Percentiles rank a stretch among this genome's conserved stretches.
phyloP scores from a whole-genome alignment of 2,888 invertebrate genomes.

The Anarsia innoxiella region DNA sequence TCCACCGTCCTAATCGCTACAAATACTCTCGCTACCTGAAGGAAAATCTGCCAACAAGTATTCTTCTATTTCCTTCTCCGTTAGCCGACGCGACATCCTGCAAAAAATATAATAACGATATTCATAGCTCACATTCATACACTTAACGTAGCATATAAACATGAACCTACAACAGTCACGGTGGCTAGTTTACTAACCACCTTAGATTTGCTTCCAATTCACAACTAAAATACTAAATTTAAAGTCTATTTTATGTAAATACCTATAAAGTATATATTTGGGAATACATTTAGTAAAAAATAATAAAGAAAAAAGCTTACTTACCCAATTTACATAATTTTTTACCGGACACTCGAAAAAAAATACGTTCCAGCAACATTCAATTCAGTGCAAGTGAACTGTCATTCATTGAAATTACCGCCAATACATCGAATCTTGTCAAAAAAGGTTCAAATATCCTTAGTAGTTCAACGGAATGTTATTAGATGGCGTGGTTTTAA shows the following conservation, averaged over 20 bases:
- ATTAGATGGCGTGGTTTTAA: constrained; percentile 10
- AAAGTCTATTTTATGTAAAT: constrained; percentile 6
- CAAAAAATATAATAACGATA: constrained; percentile 1
- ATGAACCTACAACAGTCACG: constrained; percentile 8
- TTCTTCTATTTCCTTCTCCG: constrained; percentile 4
- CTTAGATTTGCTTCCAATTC: constrained; percentile 2
- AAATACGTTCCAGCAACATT: constrained; percentile 9
- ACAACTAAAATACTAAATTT: constrained; percentile 9
- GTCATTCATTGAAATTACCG: constrained; percentile 6
- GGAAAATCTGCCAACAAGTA: constrained; percentile 14
- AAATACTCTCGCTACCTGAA: constrained; percentile 14
- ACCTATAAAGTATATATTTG: constrained; percentile 7
- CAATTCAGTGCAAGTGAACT: constrained; percentile 7
- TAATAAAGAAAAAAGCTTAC: constrained; percentile 4
- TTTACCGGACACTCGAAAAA: constrained; percentile 8
- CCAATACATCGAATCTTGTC: constrained; percentile 4
- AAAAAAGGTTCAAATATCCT: constrained; percentile 7
- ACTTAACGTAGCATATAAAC: not conserved
- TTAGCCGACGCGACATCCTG: constrained; percentile 7
- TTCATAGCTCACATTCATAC: constrained; percentile 5
- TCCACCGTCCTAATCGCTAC: constrained; percentile 10
- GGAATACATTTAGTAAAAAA: constrained; percentile 9
- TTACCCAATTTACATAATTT: constrained; percentile 9
- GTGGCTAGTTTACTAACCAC: constrained; percentile 14
- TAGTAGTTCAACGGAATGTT: constrained; percentile 6